Evolutionary conservation across 2,888 invertebrate genomes (phyloP), one percentile per base, ranked within the genome.

Genomic region (Pristionchus exspectatus): DNA sequence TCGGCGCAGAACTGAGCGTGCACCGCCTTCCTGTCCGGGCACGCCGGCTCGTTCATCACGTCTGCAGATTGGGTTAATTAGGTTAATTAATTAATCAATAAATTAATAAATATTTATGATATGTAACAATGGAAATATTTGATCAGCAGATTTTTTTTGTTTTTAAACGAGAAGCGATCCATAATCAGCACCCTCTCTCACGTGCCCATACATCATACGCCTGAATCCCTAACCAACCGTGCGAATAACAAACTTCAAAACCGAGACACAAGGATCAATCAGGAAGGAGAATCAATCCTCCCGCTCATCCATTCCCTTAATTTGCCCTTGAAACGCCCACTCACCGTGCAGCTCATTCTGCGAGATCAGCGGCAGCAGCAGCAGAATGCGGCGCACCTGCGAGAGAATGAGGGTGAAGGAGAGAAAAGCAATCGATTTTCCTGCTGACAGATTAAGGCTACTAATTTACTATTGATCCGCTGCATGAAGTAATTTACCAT

Each of bases 1-100:
- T 98, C 97, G 95, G 97, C 98, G 95, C 98, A 98, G 95, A 99
- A 99, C 95, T 97, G 97, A 0, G 98, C 97, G 95, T 99, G 99
- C 94, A 98, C 98, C 92, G 97, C 97, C 0, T 98, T 96, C 95
- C 98, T 98, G 95, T 99, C 99, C 96, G 98, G 98, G 0, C 98
- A 96, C 91, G 99, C 98, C 21, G 99, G 99, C 95, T 98, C 98
- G 89, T 98, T 97, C 97, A 98, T 98, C 89, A 99, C 96, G 92
- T 96, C 97, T 97, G 96, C 10, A 21, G 12, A 95, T 96, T 88
- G 88, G 92, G 77, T 90, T 21, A 18, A 24, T 33, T 30, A 33
- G 16, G 10, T 33, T 4, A 59, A 1, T 12, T 24, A 14, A 30
- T n/a, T 50, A 33, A 44, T 9, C 50, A 24, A 59, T 7, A 59